These are phyloP conservation scores for Melieria omissa DNA, from an alignment of 2,888 invertebrate species.

Conservation along the genomic window DNA sequence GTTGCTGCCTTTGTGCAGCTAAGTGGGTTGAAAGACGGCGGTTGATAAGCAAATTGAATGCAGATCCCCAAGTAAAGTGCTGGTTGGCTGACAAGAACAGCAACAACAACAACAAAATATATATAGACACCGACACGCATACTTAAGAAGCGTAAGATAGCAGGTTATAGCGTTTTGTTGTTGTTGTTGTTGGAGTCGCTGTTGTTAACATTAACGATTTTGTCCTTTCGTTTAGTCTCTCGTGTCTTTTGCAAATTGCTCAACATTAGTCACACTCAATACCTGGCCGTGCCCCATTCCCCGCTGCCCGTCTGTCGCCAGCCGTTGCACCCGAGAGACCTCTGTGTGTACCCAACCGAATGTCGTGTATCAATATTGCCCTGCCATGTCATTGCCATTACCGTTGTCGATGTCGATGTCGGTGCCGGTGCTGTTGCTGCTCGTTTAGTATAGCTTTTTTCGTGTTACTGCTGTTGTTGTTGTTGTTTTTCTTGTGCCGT, in stretches of 20 bases:
- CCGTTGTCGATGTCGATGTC: too few species aligned
- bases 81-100: neutral
- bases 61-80: constrained; percentile 43
- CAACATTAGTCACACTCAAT: constrained; percentile 48
- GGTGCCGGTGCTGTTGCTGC: neutral
- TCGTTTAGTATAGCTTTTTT: neutral
- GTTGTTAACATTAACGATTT: constrained; percentile 49
- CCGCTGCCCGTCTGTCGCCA: neutral
- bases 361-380: neutral
- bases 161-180: neutral
- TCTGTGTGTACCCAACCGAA: neutral
- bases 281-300: constrained; percentile 5
- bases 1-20: neutral
- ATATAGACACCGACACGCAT: neutral
- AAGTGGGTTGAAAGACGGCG: constrained; percentile 27
- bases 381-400: neutral
- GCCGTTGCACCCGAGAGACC: neutral
- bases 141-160: constrained; percentile 1
- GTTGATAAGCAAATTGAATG: constrained; percentile 64
- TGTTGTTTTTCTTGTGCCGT: neutral
- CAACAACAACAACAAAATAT: neutral
- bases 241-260: constrained; percentile 48
- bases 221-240: constrained; percentile 44
- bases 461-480: constrained; percentile 9
- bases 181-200: constrained; percentile 34